Evolutionary conservation across 2,797 vertebrate genomes (phyloP).

Genomic region (Alfaro cultratus): DNA sequence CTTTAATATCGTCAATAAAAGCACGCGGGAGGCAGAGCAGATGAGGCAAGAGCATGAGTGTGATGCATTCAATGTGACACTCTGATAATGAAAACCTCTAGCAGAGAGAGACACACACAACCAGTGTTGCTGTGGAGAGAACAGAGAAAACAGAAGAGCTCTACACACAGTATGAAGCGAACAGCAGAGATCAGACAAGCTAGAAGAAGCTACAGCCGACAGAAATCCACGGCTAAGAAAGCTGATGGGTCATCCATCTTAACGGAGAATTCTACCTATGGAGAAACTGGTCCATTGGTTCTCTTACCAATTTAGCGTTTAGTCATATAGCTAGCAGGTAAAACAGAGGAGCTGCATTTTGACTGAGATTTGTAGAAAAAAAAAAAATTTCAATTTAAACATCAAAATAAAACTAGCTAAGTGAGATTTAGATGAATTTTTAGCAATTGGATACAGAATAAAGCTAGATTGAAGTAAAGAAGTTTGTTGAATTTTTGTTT

Average conservation of each 20-base stretch:
- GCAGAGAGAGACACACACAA: background rate
- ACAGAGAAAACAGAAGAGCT: conserved; percentile 22
- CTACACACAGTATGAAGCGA: conserved; percentile 20
- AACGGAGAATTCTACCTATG: conserved; percentile 33
- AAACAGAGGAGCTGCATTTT: background rate
- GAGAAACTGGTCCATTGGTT: conserved; percentile 40
- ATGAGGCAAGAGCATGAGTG: conserved; percentile 23
- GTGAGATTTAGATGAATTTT: background rate
- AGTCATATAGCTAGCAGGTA: background rate
- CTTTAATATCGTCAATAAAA: background rate
- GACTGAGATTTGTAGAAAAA: background rate
- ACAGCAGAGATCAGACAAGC: conserved; percentile 5
- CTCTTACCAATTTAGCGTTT: conserved; percentile 1
- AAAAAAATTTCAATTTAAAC: background rate
- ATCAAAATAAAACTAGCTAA: background rate
- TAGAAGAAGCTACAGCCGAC: conserved; percentile 14
- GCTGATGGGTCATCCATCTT: conserved; percentile 41
- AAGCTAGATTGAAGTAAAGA: background rate
- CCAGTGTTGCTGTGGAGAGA: background rate
- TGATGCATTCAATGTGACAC: conserved; percentile 16
- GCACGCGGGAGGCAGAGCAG: conserved; percentile 6
- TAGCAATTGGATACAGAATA: background rate
- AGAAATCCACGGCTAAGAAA: conserved; percentile 13
- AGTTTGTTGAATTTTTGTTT: background rate
- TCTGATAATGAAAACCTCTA: background rate